Percentiles rank a stretch among this genome's conserved stretches.
These are phyloP conservation scores for Lagenorhynchus albirostris DNA, from an alignment of 2,113 vertebrate species.

Conservation along the genomic window DNA sequence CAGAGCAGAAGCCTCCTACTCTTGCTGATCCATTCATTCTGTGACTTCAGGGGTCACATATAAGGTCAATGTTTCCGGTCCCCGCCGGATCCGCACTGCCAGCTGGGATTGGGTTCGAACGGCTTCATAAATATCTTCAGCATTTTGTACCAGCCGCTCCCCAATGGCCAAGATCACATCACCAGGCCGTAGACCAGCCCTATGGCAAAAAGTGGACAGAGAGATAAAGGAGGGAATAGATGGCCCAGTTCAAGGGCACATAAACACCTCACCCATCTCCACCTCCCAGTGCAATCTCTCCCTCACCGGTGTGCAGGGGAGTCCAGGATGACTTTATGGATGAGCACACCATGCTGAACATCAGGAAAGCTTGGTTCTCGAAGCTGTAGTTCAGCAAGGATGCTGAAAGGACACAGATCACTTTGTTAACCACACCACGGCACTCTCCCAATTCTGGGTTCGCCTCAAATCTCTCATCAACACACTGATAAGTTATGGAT, in stretches of 20 bases:
- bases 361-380: constrained; percentile 91
- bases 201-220: background rate
- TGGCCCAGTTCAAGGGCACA: background rate
- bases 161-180: constrained; percentile 86
- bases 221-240: accelerated
- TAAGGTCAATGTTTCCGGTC: constrained; percentile 82
- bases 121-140: constrained; percentile 92
- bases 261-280: background rate
- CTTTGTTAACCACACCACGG: background rate
- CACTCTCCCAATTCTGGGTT: background rate
- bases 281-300: background rate
- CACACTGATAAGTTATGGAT: background rate
- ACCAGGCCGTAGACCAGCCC: constrained; percentile 85
- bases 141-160: constrained; percentile 80
- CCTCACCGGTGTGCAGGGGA: constrained; percentile 92
- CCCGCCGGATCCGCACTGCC: constrained; percentile 87
- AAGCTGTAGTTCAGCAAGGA: constrained; percentile 91
- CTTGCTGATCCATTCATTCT: constrained; percentile 74
- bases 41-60: constrained; percentile 90
- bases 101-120: constrained; percentile 87
- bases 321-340: constrained; percentile 92
- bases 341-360: constrained; percentile 91
- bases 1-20: background rate
- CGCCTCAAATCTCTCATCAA: background rate
- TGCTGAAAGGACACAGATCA: constrained; percentile 80